These are phyloP conservation scores for Carabus problematicus DNA, from an alignment of 2,888 invertebrate genomes.

Conservation along the genomic window DNA sequence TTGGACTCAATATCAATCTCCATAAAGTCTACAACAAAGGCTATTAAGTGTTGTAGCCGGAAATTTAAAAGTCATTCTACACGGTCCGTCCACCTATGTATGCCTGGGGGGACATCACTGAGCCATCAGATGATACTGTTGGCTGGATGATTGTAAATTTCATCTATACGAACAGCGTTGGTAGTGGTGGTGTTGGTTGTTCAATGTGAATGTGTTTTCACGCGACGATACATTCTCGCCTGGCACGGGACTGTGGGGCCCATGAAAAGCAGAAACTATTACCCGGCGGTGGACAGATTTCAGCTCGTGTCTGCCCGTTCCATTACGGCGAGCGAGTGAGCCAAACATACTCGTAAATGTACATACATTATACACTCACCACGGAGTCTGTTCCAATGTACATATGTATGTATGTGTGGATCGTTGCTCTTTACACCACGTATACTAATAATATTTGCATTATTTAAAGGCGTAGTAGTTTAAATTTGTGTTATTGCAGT, in stretches of 20 bases:
- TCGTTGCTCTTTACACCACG: constrained; percentile 6
- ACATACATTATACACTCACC: background rate
- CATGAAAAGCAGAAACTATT: constrained; percentile 18
- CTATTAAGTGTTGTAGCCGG: background rate
- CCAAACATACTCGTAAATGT: constrained; percentile 16
- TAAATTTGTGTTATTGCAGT: constrained; percentile 42
- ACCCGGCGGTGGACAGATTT: constrained; percentile 1
- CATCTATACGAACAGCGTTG: too few relatives aligned
- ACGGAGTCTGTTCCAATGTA: too few relatives aligned
- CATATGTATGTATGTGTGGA: background rate
- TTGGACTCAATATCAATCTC: too few relatives aligned
- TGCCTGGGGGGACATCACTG: background rate
- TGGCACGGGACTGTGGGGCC: too few relatives aligned
- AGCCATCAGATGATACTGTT: too few relatives aligned
- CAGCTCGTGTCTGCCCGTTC: background rate
- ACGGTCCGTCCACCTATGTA: background rate
- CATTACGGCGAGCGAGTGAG: background rate
- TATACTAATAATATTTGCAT: constrained; percentile 41
- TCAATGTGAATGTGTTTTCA: background rate
- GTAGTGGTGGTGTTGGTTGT: too few relatives aligned
- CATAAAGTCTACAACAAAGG: background rate
- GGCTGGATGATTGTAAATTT: too few relatives aligned
- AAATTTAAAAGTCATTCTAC: constrained; percentile 4
- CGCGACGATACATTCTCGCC: constrained; percentile 2
- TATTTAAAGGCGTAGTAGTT: constrained; percentile 41